These are phyloP conservation scores for Sylvilagus floridanus DNA, from an alignment of 2,797 vertebrate genomes.

Conservation along the genomic window DNA sequence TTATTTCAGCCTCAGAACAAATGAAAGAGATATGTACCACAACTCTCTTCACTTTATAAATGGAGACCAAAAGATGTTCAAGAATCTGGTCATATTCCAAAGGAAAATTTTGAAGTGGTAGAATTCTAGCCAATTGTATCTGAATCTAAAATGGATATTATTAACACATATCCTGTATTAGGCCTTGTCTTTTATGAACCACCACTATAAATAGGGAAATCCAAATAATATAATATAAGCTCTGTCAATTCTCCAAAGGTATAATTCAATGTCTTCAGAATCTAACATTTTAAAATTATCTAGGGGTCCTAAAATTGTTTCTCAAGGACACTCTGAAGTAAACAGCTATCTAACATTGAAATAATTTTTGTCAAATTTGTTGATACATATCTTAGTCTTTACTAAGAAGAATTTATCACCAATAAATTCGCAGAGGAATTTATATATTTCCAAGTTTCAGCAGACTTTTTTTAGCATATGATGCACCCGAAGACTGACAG, in stretches of 20 bases:
- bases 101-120: neutral
- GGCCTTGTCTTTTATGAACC: neutral
- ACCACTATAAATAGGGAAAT: neutral
- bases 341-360: neutral
- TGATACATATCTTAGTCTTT: neutral
- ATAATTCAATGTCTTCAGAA: neutral
- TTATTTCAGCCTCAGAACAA: neutral
- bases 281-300: neutral
- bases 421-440: neutral
- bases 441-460: neutral
- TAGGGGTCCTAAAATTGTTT: neutral
- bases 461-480: neutral
- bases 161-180: neutral
- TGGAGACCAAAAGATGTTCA: neutral
- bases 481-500: neutral
- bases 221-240: neutral
- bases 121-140: neutral
- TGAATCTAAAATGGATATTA: neutral
- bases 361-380: neutral
- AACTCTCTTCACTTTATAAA: neutral
- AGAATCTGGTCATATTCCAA: neutral
- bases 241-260: neutral
- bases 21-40: neutral
- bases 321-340: neutral
- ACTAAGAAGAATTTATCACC: neutral